phyloP scores from a whole-genome alignment of 1,140 invertebrate species.

The Oryctes rhinoceros region DNA sequence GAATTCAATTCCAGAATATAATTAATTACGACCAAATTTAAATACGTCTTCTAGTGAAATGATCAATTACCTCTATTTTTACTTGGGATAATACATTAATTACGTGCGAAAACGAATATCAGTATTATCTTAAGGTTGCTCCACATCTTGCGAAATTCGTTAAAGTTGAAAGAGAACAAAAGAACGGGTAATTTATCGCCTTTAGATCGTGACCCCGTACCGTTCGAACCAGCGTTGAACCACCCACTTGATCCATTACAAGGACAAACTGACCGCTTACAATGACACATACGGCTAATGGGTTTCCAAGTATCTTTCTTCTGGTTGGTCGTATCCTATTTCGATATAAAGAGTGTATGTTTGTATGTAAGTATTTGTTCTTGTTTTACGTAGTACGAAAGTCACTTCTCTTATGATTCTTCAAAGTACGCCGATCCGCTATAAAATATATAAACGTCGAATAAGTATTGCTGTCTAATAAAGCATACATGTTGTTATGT shows the following conservation, averaged over 20 bases:
- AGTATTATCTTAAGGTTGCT: neutral
- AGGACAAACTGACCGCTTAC: constrained; percentile 14
- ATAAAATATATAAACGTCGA: too few relatives aligned
- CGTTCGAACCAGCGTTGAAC: neutral
- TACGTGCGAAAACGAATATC: neutral
- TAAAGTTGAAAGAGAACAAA: constrained; percentile 1
- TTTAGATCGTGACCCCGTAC: constrained; percentile 2
- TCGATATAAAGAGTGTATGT: neutral
- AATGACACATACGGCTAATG: constrained; percentile 11
- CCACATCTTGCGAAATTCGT: neutral
- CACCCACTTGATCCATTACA: constrained; percentile 13
- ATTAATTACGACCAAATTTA: too few relatives aligned
- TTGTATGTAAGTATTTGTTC: too few relatives aligned
- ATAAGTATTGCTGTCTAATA: too few relatives aligned
- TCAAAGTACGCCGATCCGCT: too few relatives aligned
- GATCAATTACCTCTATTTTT: neutral
- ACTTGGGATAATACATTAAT: neutral
- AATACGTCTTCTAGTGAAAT: too few relatives aligned
- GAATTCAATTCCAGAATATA: too few relatives aligned
- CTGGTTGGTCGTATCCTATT: neutral
- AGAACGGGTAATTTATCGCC: neutral
- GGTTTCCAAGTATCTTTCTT: neutral
- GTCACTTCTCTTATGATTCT: too few relatives aligned
- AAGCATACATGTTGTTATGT: too few relatives aligned
- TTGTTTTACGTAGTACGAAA: too few relatives aligned